These are phyloP conservation scores for Planiliza haematocheilus DNA, from an alignment of 2,113 vertebrate species.

Conservation along the genomic window DNA sequence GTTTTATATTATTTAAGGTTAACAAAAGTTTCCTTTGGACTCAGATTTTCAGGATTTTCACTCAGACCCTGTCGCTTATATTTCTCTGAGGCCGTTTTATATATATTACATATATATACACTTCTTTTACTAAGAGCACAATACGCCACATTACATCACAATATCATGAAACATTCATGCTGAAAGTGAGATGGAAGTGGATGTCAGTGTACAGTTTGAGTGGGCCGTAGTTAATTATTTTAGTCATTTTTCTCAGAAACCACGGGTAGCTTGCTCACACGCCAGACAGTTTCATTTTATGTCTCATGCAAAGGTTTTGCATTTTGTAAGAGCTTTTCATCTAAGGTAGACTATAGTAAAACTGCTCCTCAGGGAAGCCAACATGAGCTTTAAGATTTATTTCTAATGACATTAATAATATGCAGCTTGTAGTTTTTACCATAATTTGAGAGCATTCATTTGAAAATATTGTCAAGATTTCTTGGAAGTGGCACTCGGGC, in stretches of 20 bases:
- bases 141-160: neutral
- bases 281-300: conserved; percentile 1
- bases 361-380: neutral
- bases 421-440: too few species aligned
- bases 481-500: neutral
- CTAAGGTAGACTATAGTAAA: too few species aligned
- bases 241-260: conserved; percentile 26
- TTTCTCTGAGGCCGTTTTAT: too few species aligned
- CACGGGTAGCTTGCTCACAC: neutral
- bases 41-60: too few species aligned
- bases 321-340: too few species aligned
- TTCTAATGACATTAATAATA: too few species aligned
- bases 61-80: too few species aligned
- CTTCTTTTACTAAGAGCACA: too few species aligned
- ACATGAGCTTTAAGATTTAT: neutral
- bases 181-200: conserved; percentile 19
- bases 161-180: conserved; percentile 12
- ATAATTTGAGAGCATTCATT: neutral
- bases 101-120: too few species aligned
- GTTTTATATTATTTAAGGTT: too few species aligned
- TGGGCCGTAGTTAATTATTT: conserved; percentile 21
- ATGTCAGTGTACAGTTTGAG: neutral
- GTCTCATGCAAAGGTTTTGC: too few species aligned
- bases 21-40: too few species aligned
- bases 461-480: neutral